These are phyloP conservation scores for Herminia tarsipennalis DNA, from an alignment of 2,888 invertebrate species.

Conservation along the genomic window DNA sequence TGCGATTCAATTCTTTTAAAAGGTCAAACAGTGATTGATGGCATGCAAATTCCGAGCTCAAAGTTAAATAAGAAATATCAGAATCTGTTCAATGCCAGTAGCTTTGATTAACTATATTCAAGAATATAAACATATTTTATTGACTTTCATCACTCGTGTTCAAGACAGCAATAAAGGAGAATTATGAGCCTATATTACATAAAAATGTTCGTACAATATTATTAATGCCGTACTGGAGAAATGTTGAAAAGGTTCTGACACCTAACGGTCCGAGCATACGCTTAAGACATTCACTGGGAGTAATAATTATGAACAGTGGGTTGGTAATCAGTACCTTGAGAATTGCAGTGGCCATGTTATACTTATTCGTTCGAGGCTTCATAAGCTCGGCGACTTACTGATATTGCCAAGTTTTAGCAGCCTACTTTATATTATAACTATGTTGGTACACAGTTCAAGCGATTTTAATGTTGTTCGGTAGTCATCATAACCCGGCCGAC, in stretches of 20 bases:
- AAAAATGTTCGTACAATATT: constrained; percentile 13
- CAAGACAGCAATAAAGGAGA: constrained; percentile 30
- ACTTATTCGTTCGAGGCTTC: constrained; percentile 28
- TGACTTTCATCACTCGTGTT: constrained; percentile 32
- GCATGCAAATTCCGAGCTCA: constrained; percentile 6
- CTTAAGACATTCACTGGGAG: constrained; percentile 3
- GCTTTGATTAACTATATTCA: constrained; percentile 1
- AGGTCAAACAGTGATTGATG: constrained; percentile 5
- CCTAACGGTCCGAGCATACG: constrained; percentile 13
- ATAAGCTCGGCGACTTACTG: constrained; percentile 47
- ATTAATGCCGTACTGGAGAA: constrained; percentile 13
- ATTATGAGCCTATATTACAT: constrained; percentile 21
- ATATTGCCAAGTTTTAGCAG: constrained; percentile 48
- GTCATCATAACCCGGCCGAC: constrained; percentile 59
- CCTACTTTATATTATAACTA: constrained; percentile 43
- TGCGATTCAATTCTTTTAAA: background rate
- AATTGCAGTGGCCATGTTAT: constrained; percentile 25
- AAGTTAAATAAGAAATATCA: constrained; percentile 12
- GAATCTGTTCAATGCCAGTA: constrained; percentile 2
- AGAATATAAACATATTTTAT: constrained; percentile 27
- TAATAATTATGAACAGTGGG: constrained; percentile 4
- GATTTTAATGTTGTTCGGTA: constrained; percentile 51
- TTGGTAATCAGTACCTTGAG: constrained; percentile 9
- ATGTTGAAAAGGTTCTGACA: constrained; percentile 26
- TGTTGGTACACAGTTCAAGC: constrained; percentile 44